Conservation (phyloP, 2,113 vertebrate genomes). For the Rhinolophus ferrumequinum region DNA sequence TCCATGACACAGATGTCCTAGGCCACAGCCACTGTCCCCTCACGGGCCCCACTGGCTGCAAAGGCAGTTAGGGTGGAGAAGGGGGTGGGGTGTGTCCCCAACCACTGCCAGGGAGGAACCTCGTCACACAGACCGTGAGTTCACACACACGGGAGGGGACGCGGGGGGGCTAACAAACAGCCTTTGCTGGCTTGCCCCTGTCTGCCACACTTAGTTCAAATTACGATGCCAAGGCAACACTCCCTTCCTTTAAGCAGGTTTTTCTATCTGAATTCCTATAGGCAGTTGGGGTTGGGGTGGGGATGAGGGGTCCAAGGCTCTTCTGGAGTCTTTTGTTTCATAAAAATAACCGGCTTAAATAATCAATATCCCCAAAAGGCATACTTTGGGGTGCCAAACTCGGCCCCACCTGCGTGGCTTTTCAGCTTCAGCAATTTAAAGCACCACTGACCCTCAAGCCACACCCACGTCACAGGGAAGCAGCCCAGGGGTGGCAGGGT, state of each 20-base stretch:
- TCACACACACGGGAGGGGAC: too few relatives aligned
- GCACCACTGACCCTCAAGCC: neutral
- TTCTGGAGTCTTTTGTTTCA: neutral
- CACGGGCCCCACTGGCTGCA: neutral
- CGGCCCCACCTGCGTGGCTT: neutral
- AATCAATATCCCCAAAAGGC: neutral
- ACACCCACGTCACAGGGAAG: fast-evolving
- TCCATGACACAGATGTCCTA: neutral
- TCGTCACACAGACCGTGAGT: too few relatives aligned
- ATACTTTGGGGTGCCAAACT: neutral
- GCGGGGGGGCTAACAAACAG: too few relatives aligned
- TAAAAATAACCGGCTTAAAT: neutral
- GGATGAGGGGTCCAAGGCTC: neutral
- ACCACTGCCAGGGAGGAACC: neutral
- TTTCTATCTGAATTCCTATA: too few relatives aligned
- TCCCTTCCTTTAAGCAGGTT: neutral
- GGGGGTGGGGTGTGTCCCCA: fast-evolving
- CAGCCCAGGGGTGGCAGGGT: too few relatives aligned
- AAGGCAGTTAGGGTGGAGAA: neutral
- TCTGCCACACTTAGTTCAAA: fast-evolving
- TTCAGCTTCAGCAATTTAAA: fast-evolving
- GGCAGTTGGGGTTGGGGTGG: neutral
- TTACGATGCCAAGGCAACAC: fast-evolving
- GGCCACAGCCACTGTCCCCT: neutral
- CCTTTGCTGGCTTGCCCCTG: neutral